Percentiles rank a stretch among this genome's conserved stretches.
Conservation (phyloP, 2,888 invertebrate genomes). For the Zootermopsis nevadensis region DNA sequence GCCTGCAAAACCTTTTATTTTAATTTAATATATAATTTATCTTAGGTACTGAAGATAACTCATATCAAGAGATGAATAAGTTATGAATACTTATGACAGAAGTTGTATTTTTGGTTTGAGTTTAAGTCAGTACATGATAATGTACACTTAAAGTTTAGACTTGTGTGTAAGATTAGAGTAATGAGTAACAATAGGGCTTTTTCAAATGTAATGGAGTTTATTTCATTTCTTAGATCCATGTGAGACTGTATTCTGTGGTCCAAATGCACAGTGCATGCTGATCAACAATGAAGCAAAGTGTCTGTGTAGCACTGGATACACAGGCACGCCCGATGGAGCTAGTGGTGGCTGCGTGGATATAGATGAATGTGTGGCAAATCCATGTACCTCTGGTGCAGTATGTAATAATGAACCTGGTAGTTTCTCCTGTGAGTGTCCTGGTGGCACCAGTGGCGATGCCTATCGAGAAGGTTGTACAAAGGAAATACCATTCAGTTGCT, state of each 20-base stretch:
- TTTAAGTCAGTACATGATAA: background rate
- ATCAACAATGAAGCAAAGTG: slow-evolving; percentile 86
- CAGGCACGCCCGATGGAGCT: slow-evolving; percentile 73
- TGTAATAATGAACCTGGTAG: slow-evolving; percentile 90
- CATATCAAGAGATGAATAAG: too few relatives aligned
- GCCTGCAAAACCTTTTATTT: too few relatives aligned
- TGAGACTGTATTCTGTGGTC: slow-evolving; percentile 84
- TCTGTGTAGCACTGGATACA: slow-evolving; percentile 84
- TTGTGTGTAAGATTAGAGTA: background rate
- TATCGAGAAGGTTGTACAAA: slow-evolving; percentile 81
- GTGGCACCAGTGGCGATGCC: slow-evolving; percentile 77
- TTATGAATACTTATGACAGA: too few relatives aligned
- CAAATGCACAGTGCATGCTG: slow-evolving; percentile 90
- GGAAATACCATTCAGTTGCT: slow-evolving; percentile 74
- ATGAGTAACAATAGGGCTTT: background rate
- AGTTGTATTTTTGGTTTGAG: too few relatives aligned
- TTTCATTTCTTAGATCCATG: slow-evolving; percentile 79
- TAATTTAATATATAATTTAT: too few relatives aligned
- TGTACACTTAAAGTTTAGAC: background rate
- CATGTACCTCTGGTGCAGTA: slow-evolving; percentile 86
- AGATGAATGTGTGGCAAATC: slow-evolving; percentile 85
- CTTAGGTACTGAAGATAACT: too few relatives aligned
- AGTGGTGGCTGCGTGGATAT: slow-evolving; percentile 85
- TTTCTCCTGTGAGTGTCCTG: slow-evolving; percentile 89
- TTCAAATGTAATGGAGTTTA: background rate